These are phyloP conservation scores for Hestina assimilis DNA, from an alignment of 1,140 invertebrate species.

Conservation along the genomic window DNA sequence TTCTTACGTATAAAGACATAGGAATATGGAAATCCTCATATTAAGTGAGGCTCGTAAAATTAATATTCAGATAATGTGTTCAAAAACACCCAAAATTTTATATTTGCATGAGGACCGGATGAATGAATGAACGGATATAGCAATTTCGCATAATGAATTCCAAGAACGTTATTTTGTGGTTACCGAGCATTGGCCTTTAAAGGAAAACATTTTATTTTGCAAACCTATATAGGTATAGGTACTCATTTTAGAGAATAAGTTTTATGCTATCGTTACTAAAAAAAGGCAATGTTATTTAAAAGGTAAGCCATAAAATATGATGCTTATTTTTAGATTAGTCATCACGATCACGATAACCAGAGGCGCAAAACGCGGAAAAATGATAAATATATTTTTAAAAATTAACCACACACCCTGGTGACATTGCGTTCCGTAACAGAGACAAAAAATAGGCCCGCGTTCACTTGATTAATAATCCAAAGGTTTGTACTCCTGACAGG, in stretches of 20 bases:
- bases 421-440: slow-evolving; percentile 30
- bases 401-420: slow-evolving; percentile 28
- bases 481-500: slow-evolving; percentile 45
- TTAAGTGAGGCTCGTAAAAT: not conserved
- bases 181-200: slow-evolving; percentile 19
- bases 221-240: too few species aligned
- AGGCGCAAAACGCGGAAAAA: slow-evolving; percentile 14
- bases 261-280: too few species aligned
- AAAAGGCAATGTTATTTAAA: too few species aligned
- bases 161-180: slow-evolving; percentile 34
- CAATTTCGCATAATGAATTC: slow-evolving; percentile 53
- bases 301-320: not conserved
- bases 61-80: slow-evolving; percentile 3
- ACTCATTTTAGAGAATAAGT: too few species aligned
- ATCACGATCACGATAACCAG: too few species aligned
- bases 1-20: too few species aligned
- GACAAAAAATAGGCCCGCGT: slow-evolving; percentile 28
- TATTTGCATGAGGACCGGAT: slow-evolving; percentile 40
- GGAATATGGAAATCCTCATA: too few species aligned
- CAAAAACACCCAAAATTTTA: slow-evolving; percentile 19
- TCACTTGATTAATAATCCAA: slow-evolving; percentile 58
- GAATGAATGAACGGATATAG: slow-evolving; percentile 57
- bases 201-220: too few species aligned
- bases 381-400: slow-evolving; percentile 22
- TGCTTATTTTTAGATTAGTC: not conserved